A percentile compares a stretch with the other conserved stretches of the same genome.
These are phyloP conservation scores for Dynastes tityus DNA, from an alignment of 2,888 invertebrate genomes.

Conservation along the genomic window DNA sequence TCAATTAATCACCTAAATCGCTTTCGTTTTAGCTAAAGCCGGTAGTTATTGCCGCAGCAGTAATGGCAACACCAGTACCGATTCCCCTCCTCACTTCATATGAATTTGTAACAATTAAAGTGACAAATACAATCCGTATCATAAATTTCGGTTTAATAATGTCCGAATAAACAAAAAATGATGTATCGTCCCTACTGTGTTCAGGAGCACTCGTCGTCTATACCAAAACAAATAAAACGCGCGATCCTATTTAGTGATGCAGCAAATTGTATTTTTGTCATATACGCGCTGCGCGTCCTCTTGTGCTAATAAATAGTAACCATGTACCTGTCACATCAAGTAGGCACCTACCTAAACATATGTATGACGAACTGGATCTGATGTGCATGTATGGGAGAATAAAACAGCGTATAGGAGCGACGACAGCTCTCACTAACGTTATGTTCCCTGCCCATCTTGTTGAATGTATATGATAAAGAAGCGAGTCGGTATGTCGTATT, in stretches of 20 bases:
- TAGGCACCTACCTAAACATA: conserved; percentile 38
- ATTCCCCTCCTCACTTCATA: conserved; percentile 9
- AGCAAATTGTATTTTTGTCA: conserved; percentile 27
- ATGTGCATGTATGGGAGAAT: conserved; percentile 21
- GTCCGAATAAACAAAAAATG: conserved; percentile 55
- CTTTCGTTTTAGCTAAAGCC: conserved; percentile 52
- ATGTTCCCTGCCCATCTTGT: not conserved
- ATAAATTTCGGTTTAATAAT: conserved; percentile 67
- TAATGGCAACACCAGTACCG: conserved; percentile 51
- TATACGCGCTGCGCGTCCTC: not conserved
- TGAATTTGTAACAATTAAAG: conserved; percentile 66
- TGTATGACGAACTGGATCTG: conserved; percentile 39
- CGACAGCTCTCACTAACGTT: conserved; percentile 9
- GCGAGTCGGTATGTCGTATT: conserved; percentile 23
- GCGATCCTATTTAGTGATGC: conserved; percentile 6
- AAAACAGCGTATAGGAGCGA: conserved; percentile 8
- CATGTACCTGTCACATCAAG: conserved; percentile 43
- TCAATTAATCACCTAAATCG: conserved; percentile 47
- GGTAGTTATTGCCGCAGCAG: conserved; percentile 52
- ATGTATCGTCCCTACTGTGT: conserved; percentile 50
- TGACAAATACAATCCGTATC: conserved; percentile 66
- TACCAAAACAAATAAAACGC: conserved; percentile 52
- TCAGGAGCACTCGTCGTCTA: conserved; percentile 44
- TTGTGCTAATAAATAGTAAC: conserved; percentile 37
- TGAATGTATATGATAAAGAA: conserved; percentile 20